Percentiles rank a stretch among this genome's conserved stretches.
Evolutionary conservation across 2,797 vertebrate genomes (phyloP).

Genomic region (Arnoldichthys spilopterus): DNA sequence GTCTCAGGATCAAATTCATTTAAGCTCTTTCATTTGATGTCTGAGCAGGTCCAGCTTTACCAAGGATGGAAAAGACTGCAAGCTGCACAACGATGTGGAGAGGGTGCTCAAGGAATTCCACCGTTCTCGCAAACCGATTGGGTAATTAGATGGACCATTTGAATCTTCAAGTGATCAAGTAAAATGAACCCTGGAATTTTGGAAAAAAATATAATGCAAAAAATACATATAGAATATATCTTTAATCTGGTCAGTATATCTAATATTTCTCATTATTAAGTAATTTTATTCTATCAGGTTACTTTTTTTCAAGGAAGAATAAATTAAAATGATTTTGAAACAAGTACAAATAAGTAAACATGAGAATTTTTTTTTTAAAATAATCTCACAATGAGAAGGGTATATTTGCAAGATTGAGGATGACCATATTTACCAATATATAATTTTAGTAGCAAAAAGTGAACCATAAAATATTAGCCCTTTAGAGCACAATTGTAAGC

Average conservation of each 20-base stretch:
- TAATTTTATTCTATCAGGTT: too few species aligned
- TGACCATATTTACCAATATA: too few species aligned
- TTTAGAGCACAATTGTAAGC: not conserved
- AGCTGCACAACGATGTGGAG: conserved; percentile 75
- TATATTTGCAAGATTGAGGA: too few species aligned
- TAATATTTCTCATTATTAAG: too few species aligned
- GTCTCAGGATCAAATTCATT: not conserved
- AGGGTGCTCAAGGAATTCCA: conserved; percentile 78
- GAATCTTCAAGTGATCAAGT: not conserved
- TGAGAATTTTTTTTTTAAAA: too few species aligned
- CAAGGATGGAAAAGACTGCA: conserved; percentile 80
- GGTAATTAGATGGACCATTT: conserved; percentile 60
- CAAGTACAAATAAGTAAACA: too few species aligned
- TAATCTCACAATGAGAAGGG: too few species aligned
- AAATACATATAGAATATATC: too few species aligned
- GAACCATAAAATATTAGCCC: not conserved
- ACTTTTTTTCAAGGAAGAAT: too few species aligned
- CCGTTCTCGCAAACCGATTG: conserved; percentile 75
- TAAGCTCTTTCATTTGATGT: not conserved
- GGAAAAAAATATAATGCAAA: too few species aligned
- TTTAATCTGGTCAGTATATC: too few species aligned
- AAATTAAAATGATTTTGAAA: too few species aligned
- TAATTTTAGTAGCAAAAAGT: not conserved
- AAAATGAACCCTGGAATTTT: not conserved
- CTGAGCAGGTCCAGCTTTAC: conserved; percentile 70